Evolutionary conservation across 2,113 vertebrate species (phyloP), one percentile per base, ranked within the genome.

Genomic region (Haemorhous mexicanus): DNA sequence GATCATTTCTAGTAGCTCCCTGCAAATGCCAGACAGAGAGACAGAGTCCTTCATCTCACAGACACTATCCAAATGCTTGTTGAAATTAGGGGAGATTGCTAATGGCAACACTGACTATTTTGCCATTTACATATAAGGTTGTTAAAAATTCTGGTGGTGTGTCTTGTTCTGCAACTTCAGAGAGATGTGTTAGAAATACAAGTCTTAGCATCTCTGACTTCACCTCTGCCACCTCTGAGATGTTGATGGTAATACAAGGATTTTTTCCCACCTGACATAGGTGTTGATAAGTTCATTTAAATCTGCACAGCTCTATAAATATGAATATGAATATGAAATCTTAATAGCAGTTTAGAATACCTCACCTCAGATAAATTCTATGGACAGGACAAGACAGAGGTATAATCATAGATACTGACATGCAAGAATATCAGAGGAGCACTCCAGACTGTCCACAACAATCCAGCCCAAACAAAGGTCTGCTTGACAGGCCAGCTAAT

Each of bases 381-480:
- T 30, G 24, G 37, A 49, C 24, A 58, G 24, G 37, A 49, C 24
- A 58, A 59, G 59, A 27, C 18, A 79, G 50, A 73, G 43, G 4
- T 52, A 22, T n/a, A 77, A 47, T n/a, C 61, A 69, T 77, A 83
- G 46, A 32, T 18, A 44, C 2, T 79, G 27, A 61, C 18, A 19
- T 10, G 21, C 39, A 83, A 66, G 55, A 27, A 11, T 23, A 44
- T 47, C 37, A 82, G 41, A 72, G 24, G 6, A 89, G 26, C 49
- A 49, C 33, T 94, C 7, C 50, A 87, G 46, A 28, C 55, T 43
- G 24, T 53, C 14, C 62, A 49, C 62, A 49, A 18, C 35, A 61
- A 73, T 32, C n/a, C n/a, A 89, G 30, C 16, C 78, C 93, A 93
- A 94, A 39, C 6, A 13, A 91, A 95, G 63, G 49, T 95, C 83